Base-by-base conservation (phyloP, 2,888 invertebrate genomes). In the Dynastes grantii region DNA sequence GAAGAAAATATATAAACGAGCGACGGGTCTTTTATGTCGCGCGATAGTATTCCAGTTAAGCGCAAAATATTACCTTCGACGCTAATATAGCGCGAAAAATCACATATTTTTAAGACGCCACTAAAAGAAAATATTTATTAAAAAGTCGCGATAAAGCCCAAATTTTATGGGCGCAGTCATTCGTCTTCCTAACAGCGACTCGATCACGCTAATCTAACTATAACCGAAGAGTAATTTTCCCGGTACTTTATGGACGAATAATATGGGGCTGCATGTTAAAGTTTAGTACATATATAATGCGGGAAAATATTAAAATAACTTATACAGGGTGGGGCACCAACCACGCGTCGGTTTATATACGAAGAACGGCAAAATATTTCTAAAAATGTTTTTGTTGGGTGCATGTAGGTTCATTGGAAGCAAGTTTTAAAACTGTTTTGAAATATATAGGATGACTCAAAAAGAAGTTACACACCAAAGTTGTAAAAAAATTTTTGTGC, bases 1-100 rank as follows among this genome's bases (percentile, higher is more conserved):
- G n/a, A 37, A 58, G 22, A 37, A 37, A 71, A 55, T 37, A 71
- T 71, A 40, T 67, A 67, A 67, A 67, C 65, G 65, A 67, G 11
- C 65, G 45, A 2, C 45, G 11, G 9, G 11, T 0, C 65, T 22
- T 67, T 67, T 40, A 67, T 45, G 22, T 22, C 40, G 22, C 37
- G 8, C 22, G 65, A 67, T 67, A 64, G 32, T 64, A 67, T 67
- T 67, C 45, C 65, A 16, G 65, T 67, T 45, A 67, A 67, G 40
- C 65, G 65, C 40, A 45, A 45, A 67, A 22, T 67, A 67, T 45
- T 40, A 40, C 40, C 16, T 11, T 11, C 11, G 45, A 11, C 45
- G 55, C 55, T 58, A 58, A 58, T 58, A 58, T 58, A 58, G 55
- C 22, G 45, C 55, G 55, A 58, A 58, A 58, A 58, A 58, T 58